Base-by-base conservation (phyloP, 2,888 invertebrate genomes). In the Orthosia cruda region DNA sequence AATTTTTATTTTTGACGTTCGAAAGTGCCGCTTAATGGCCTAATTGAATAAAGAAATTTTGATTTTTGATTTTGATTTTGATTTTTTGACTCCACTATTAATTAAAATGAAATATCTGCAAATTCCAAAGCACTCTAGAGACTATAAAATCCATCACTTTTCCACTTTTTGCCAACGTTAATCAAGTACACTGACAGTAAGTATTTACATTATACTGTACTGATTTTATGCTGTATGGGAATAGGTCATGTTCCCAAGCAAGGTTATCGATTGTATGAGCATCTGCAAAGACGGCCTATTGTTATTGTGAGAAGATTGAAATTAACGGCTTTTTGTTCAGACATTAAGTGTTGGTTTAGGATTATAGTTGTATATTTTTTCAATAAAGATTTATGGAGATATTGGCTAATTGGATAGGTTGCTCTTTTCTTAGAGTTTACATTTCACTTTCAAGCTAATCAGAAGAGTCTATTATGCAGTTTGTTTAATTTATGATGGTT, bases 181-280 rank as follows among this genome's bases (percentile, higher is more conserved):
- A 5, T n/a, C 18, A 40, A 11, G 50, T 52, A 40, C 32, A 13
- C 7, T 1, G 40, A 7, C 40, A 23, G 15, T 55, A 13, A 23
- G 40, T 77, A 78, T 78, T 76, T 54, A 54, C 20, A 49, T 61
- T 77, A 47, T 20, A 54, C 23, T 47, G 67, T 76, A 40, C 64
- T 26, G 26, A 26, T 73, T 76, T 69, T 58, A 57, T 64, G 12
- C 12, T 16, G 52, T 67, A 70, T 84, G 81, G 58, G 81, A 82
- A 80, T 50, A 23, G 50, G 49, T 55, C 40, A 52, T 58, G 26
- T 82, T 82, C 81, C 58, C 81, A 82, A 80, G 81, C 61, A 80
- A 40, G 71, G 75, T 66, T 80, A 82, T 82, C 81, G 81, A 80
- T 84, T 84, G 81, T 84, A 55, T 74, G 62, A 58, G 26, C 45